Evolutionary conservation across 2,113 vertebrate species (phyloP), one percentile per base, ranked within the genome.

Genomic region (Eretmochelys imbricata): DNA sequence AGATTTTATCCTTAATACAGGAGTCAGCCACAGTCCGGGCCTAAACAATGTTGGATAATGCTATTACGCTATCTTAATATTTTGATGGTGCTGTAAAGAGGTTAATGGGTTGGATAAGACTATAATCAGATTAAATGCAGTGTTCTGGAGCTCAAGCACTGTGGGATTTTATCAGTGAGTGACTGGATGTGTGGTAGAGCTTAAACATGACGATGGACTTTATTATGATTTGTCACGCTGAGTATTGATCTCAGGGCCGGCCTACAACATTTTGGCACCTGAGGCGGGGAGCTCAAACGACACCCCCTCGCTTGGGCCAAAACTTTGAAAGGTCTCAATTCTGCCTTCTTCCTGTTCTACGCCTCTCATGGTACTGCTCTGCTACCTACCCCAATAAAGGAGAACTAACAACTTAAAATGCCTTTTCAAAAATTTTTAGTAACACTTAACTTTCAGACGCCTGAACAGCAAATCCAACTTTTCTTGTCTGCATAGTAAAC

Each of bases 71-170:
- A 76, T 78, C 46, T 27, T 48, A 78, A 48, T 11, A 46, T 87
- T 25, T 57, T 79, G 42, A 14, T 48, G 48, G 48, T 19, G 57
- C 42, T 79, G 9, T 19, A 80, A 80, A 95, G 78, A 5, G 10
- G 14, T 69, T 31, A 62, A 82, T 48, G 10, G 3, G 22, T 91
- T 82, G 1, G 0, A 38, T 49, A n/a, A n/a, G 19, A 2, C 11
- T 20, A 1, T 7, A 2, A 25, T 24, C 53, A 85, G 79, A 57
- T 4, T 25, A 2, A 62, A 17, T 0, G 0, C 53, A 50, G 10
- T 85, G 38, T 29, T 82, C 65, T 89, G 65, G 55, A 65, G 20
- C 49, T 13, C 8, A 91, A 55, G 11, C 27, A 27, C 7, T 19
- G 1, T 3, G 76, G 25, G n/a, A 80, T 4, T 86, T 78, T 85